A percentile compares a stretch with the other conserved stretches of the same genome.
Conservation (phyloP, 2,888 invertebrate species). For the Acholoe squamosa region DNA sequence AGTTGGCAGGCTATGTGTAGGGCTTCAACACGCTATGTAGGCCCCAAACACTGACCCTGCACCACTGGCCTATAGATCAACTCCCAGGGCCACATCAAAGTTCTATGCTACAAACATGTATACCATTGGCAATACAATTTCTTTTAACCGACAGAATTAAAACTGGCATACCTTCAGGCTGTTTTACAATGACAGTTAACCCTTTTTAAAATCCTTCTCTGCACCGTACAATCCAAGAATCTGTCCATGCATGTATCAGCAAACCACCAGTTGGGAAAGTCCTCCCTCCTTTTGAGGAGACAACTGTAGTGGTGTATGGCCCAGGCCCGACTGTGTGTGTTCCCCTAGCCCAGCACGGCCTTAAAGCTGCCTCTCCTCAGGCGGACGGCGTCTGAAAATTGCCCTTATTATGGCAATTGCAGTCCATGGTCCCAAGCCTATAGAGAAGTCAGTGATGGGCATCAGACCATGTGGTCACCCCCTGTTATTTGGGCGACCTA, state of each 20-base stretch:
- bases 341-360: neutral
- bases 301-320: neutral
- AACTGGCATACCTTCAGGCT: too few species aligned
- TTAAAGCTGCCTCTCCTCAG: neutral
- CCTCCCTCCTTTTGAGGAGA: neutral
- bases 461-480: constrained; percentile 35
- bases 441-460: constrained; percentile 3
- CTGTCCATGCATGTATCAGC: constrained; percentile 1
- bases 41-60: too few species aligned
- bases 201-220: too few species aligned
- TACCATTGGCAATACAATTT: too few species aligned
- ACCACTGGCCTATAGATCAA: too few species aligned
- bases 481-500: neutral
- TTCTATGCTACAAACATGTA: too few species aligned
- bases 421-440: neutral
- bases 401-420: constrained; percentile 38
- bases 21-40: too few species aligned
- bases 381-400: neutral
- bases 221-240: neutral
- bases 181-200: too few species aligned
- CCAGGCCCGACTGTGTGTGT: neutral
- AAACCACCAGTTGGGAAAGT: constrained; percentile 5
- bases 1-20: too few species aligned
- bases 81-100: too few species aligned
- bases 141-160: too few species aligned